Evolutionary conservation across 2,888 invertebrate genomes (phyloP).

Genomic region (Diplolepis rosae): DNA sequence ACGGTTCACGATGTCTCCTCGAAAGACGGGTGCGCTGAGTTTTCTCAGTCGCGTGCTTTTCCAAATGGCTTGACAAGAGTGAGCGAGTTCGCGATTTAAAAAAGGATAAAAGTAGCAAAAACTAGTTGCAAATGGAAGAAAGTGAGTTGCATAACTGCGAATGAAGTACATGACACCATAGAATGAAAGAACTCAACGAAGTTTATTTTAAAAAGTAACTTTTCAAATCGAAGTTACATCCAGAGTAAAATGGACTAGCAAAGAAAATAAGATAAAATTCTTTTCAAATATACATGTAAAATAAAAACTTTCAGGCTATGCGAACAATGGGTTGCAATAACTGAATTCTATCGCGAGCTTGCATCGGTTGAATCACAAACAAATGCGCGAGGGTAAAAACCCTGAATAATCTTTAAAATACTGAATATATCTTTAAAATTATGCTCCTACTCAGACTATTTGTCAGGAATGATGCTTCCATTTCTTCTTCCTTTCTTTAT

Average conservation of each 20-base stretch:
- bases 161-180: not conserved
- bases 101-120: not conserved
- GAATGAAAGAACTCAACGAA: not conserved
- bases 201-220: not conserved
- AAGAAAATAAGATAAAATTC: not conserved
- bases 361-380: too few species aligned
- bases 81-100: constrained; percentile 1
- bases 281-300: not conserved
- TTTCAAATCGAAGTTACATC: not conserved
- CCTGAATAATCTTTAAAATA: not conserved
- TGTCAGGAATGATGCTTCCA: not conserved
- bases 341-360: too few species aligned
- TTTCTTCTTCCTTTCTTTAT: not conserved
- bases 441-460: not conserved
- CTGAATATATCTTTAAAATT: not conserved
- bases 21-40: constrained; percentile 33
- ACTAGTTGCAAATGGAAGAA: not conserved
- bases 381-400: not conserved
- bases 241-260: not conserved
- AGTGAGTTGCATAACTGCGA: not conserved
- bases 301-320: not conserved
- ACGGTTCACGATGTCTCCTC: constrained; percentile 46
- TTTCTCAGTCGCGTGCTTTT: constrained; percentile 44
- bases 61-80: constrained; percentile 36
- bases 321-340: too few species aligned